Base-by-base conservation (phyloP, 1,140 invertebrate genomes). In the Trichonephila inaurata region DNA sequence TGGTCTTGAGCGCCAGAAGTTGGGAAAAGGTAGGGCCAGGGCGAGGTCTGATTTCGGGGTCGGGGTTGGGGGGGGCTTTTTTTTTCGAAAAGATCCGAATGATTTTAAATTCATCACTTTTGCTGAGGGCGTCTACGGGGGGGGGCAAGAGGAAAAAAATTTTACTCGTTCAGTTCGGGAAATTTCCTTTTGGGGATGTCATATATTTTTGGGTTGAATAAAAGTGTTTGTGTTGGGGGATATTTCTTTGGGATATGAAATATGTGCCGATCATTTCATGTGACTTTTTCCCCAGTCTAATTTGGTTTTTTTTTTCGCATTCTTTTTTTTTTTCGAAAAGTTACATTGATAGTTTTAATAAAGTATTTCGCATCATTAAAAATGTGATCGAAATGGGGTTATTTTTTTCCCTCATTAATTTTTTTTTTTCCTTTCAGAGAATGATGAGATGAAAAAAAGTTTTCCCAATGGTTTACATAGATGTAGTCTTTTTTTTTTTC, bases 21-120 rank as follows among this genome's bases (percentile, higher is more conserved):
- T 60, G 51, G 28, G 6, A 21, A 60, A 51, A 28, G 44, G 16
- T 16, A 58, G 58, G 7, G 85, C 85, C 60, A 24, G 19, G 85
- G 85, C 85, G 60, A 62, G 10, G 58, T 12, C 58, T 40, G 16
- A 19, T 87, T 87, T 87, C 85, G 58, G 64, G 85, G 85, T 87
- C 85, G 60, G 24, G 82, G 82, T 85, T 60, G n/a, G 82, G 14
- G 12, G 7, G 19, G n/a, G 14, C 14, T 77, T 16, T 77, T 77
- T 77, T 77, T 77, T 28, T 24, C 24, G 16, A n/a, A 1, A 69
- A 69, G 66, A 69, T 21, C 51, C 28, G 85, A 87, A 87, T 62
- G 58, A 87, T 24, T 61, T 61, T 61, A 87, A 64, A 14, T 7
- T 87, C 61, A 60, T 87, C 61, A 77, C 72, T 77, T 77, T 77